These are phyloP conservation scores for Megalonaias nervosa DNA, from an alignment of 1,140 invertebrate species.

Conservation along the genomic window DNA sequence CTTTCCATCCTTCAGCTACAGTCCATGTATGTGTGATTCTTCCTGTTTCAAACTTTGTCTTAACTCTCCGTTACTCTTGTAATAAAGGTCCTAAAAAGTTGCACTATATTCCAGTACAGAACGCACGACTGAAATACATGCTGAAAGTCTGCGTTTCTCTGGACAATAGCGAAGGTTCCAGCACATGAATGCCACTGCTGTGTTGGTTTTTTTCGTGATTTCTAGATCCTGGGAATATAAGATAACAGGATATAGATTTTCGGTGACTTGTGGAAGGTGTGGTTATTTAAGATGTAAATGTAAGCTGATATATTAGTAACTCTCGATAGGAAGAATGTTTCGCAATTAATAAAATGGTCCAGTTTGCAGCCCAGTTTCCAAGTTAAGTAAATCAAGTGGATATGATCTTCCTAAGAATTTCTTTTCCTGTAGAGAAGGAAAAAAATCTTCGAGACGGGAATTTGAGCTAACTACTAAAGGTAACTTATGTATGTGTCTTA, in stretches of 20 bases:
- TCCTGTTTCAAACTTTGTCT: neutral
- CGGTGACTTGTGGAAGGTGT: conserved; percentile 30
- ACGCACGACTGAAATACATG: conserved; percentile 26
- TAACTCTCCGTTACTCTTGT: conserved; percentile 10
- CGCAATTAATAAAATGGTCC: conserved; percentile 39
- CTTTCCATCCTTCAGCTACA: no score
- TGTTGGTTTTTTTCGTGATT: no score
- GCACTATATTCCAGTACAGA: conserved; percentile 14
- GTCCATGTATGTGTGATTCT: no score
- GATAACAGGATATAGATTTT: conserved; percentile 11
- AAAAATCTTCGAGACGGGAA: conserved; percentile 34
- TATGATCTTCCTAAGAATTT: conserved; percentile 23
- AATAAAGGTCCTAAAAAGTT: conserved; percentile 17
- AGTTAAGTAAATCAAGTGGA: conserved; percentile 21
- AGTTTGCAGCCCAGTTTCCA: conserved; percentile 31
- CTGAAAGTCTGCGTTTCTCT: conserved; percentile 14
- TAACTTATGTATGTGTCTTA: conserved; percentile 38
- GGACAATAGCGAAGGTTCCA: conserved; percentile 30
- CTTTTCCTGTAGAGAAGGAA: conserved; percentile 29
- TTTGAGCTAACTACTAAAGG: conserved; percentile 32
- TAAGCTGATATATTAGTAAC: conserved; percentile 12
- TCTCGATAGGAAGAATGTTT: conserved; percentile 35
- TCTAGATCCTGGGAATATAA: no score
- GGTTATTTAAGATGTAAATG: conserved; percentile 23
- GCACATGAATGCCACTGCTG: conserved; percentile 17